Conservation (phyloP, 2,888 invertebrate genomes). For the Melinaea marsaeus region DNA sequence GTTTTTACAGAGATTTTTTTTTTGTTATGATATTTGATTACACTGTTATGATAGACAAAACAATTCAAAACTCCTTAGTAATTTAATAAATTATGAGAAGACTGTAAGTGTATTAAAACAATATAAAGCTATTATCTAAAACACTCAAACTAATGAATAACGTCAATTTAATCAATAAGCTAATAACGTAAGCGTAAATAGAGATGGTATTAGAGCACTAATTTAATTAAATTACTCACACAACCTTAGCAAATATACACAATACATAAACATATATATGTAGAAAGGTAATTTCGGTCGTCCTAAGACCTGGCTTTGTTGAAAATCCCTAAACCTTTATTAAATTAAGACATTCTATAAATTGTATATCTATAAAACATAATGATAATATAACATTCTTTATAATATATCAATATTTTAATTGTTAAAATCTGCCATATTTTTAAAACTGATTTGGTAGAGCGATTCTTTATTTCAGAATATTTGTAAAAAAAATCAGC, state of each 20-base stretch:
- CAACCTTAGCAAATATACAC: neutral
- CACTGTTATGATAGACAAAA: too few species aligned
- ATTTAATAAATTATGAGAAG: too few species aligned
- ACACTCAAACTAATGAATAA: conserved; percentile 30
- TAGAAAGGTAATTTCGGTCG: conserved; percentile 19
- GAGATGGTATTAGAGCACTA: conserved; percentile 58
- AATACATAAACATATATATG: conserved; percentile 10
- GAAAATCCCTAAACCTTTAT: conserved; percentile 16
- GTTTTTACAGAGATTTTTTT: too few species aligned
- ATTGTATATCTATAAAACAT: neutral
- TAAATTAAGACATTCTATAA: conserved; percentile 21
- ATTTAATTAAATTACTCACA: conserved; percentile 49
- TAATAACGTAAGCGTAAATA: conserved; percentile 59
- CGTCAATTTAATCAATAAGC: conserved; percentile 41
- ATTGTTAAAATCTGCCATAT: neutral
- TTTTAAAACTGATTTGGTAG: too few species aligned
- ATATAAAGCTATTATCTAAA: too few species aligned
- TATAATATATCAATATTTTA: neutral
- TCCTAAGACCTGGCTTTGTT: conserved; percentile 25
- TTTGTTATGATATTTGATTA: too few species aligned
- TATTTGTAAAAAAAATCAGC: too few species aligned
- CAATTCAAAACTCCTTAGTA: too few species aligned
- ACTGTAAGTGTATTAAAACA: too few species aligned
- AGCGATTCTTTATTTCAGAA: too few species aligned
- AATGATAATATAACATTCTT: neutral